Conservation (phyloP, 2,888 invertebrate genomes). For the Cephus rjabovi region DNA sequence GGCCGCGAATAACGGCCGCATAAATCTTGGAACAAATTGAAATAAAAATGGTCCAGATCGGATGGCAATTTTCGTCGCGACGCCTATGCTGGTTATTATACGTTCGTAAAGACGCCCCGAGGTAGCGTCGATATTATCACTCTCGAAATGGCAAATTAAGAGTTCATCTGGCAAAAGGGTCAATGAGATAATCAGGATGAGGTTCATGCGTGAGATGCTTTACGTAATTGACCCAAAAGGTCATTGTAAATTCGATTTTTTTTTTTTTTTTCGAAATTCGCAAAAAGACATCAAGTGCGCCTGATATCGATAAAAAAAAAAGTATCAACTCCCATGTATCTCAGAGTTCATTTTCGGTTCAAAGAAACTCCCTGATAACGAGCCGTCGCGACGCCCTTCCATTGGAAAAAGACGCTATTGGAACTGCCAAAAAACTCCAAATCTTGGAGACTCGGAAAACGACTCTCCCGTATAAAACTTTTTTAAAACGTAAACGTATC, state of each 20-base stretch:
- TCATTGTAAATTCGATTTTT: background rate
- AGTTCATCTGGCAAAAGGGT: too few species aligned
- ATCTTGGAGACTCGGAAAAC: too few species aligned
- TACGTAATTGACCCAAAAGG: background rate
- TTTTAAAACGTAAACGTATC: too few species aligned
- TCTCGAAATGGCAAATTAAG: background rate
- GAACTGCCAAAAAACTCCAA: too few species aligned
- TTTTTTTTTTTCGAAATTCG: background rate
- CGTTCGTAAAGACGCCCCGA: background rate
- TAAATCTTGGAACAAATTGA: conserved; percentile 48
- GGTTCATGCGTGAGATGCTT: background rate
- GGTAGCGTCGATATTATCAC: background rate
- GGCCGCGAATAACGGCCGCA: conserved; percentile 38
- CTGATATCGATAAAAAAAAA: background rate
- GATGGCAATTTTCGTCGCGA: background rate
- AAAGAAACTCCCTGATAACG: background rate
- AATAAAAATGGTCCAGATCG: conserved; percentile 35
- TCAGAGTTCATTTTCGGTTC: background rate
- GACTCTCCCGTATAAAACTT: too few species aligned
- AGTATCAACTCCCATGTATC: background rate
- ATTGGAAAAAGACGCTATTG: background rate
- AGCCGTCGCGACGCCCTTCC: background rate
- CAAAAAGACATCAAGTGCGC: background rate
- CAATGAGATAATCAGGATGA: background rate
- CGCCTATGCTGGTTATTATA: background rate